Percentiles rank a stretch among this genome's conserved stretches.
These are phyloP conservation scores for Nemotelus pantherinus DNA, from an alignment of 2,888 invertebrate genomes.

Conservation along the genomic window DNA sequence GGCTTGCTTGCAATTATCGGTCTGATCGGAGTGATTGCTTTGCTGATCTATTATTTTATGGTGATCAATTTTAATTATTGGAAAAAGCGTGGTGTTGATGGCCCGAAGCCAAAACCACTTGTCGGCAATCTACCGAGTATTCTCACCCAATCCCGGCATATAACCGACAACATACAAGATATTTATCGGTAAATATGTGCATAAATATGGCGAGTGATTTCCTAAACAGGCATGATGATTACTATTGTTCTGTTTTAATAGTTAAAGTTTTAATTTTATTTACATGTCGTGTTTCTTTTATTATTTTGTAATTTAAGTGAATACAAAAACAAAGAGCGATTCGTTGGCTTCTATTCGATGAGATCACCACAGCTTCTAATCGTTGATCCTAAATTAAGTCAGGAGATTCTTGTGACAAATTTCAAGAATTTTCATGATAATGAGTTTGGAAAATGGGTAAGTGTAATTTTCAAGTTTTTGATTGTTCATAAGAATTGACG, in stretches of 20 bases:
- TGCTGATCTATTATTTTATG: slow-evolving; percentile 47
- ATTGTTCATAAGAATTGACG: too few relatives aligned
- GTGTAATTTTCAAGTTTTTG: not conserved
- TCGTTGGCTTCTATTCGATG: slow-evolving; percentile 63
- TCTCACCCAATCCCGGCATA: slow-evolving; percentile 50
- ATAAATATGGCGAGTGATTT: not conserved
- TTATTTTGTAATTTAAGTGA: slow-evolving; percentile 52
- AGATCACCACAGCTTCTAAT: slow-evolving; percentile 61
- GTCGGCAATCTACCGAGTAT: slow-evolving; percentile 56
- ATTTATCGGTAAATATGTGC: slow-evolving; percentile 56
- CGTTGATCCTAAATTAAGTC: slow-evolving; percentile 57
- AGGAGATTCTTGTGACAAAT: slow-evolving; percentile 62
- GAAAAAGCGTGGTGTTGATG: slow-evolving; percentile 55
- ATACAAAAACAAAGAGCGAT: slow-evolving; percentile 56
- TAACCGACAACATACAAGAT: slow-evolving; percentile 55
- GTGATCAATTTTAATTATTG: slow-evolving; percentile 56
- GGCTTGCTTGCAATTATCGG: not conserved
- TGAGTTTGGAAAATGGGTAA: slow-evolving; percentile 9
- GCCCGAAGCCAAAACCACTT: slow-evolving; percentile 55
- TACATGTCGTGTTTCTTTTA: not conserved
- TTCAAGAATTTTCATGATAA: slow-evolving; percentile 62
- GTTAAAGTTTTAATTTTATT: too few relatives aligned
- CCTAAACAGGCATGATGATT: not conserved
- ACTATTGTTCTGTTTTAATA: not conserved
- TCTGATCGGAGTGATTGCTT: not conserved